Base-by-base conservation (phyloP, 2,888 invertebrate species). In the Pachliopta kotzebuea region DNA sequence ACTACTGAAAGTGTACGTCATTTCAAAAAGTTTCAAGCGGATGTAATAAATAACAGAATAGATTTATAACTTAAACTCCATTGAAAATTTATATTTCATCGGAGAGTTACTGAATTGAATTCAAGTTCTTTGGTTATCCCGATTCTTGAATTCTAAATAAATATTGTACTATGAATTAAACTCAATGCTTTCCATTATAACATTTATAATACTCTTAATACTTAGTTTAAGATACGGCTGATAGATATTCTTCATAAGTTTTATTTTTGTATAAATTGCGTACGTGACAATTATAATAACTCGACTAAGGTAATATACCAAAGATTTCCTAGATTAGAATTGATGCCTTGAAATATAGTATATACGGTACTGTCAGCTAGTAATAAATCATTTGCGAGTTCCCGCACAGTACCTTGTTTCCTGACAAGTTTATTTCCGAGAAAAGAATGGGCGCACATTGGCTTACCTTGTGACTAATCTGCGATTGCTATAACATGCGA, bases 361-460 rank as follows among this genome's bases (percentile, higher is more conserved):
- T 42, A 37, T 21, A 2, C 11, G n/a, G 53, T 66, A 67, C 60
- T 55, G 21, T 52, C 11, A 60, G 62, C 53, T 61, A 56, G 65
- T 67, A 62, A 74, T 74, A 73, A 74, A 75, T 72, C 70, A 73
- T 67, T 65, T 62, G 69, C 65, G 66, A 72, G 67, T 62, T 66
- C 64, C 63, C 65, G 71, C 66, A 66, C 67, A 68, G 61, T 60
- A 65, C 64, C 59, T 61, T 70, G 72, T 71, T 72, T 70, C 71
- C 68, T 69, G 72, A 71, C 72, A 75, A 73, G 71, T 72, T 71
- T 72, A 74, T 73, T 73, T 73, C 72, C 72, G 70, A 67, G 67
- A 68, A 68, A 72, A 68, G 70, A 71, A 66, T 69, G 67, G 45
- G 69, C 70, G 69, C 69, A 67, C 26, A 59, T 56, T 42, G n/a